Evolutionary conservation across 2,797 vertebrate genomes (phyloP).

Genomic region (Linurgus olivaceus): DNA sequence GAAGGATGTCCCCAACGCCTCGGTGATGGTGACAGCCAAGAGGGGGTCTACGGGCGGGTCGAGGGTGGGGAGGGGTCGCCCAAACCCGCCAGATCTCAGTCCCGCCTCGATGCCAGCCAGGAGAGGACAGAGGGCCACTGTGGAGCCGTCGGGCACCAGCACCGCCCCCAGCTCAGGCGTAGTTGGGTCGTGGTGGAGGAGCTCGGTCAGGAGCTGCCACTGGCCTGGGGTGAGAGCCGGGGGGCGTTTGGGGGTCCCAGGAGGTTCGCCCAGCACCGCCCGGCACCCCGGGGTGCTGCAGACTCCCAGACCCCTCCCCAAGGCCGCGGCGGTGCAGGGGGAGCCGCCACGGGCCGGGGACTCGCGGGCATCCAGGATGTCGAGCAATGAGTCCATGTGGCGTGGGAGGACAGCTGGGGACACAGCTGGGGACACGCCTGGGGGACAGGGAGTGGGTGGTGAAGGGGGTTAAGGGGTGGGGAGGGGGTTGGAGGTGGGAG

Average conservation of each 20-base stretch:
- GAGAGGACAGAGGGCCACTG: constrained; percentile 81
- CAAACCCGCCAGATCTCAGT: constrained; percentile 18
- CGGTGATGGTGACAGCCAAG: not conserved
- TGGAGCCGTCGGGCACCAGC: constrained; percentile 84
- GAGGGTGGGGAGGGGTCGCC: rapidly evolving
- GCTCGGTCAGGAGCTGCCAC: constrained; percentile 61
- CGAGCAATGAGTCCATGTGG: constrained; percentile 78
- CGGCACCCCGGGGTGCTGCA: not conserved
- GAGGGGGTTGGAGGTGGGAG: not conserved
- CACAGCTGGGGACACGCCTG: constrained; percentile 24
- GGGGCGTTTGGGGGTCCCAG: not conserved
- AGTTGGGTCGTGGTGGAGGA: constrained; percentile 36
- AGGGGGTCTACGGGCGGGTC: not conserved
- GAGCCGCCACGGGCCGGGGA: not conserved
- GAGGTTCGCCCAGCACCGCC: not conserved
- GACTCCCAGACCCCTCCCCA: not conserved
- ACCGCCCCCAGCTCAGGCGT: constrained; percentile 76
- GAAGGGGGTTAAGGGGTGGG: not conserved
- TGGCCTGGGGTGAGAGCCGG: not conserved
- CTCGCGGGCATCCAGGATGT: constrained; percentile 74
- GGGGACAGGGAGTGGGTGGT: not conserved
- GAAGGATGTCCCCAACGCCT: constrained; percentile 77
- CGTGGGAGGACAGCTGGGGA: constrained; percentile 38
- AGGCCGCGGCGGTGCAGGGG: not conserved
- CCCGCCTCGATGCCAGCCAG: constrained; percentile 80